These are phyloP conservation scores for Caenorhabditis auriculariae DNA, from an alignment of 2,888 invertebrate genomes.

Conservation along the genomic window DNA sequence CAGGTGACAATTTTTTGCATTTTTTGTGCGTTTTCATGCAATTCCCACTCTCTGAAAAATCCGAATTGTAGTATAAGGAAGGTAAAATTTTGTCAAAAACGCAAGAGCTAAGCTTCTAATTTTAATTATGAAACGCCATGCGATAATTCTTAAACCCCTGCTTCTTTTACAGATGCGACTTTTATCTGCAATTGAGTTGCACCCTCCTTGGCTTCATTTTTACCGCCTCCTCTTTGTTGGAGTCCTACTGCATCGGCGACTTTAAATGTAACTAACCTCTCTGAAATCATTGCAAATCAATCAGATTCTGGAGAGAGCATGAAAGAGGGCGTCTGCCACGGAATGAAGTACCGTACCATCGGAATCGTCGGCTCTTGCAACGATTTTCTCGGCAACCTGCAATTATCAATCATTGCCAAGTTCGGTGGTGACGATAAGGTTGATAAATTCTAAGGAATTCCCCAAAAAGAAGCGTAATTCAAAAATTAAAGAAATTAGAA, in stretches of 20 bases:
- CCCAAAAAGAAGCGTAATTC: too few species aligned
- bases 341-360: conserved; percentile 39
- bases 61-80: too few species aligned
- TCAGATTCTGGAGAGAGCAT: conserved; percentile 29
- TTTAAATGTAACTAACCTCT: conserved; percentile 15
- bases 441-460: background rate
- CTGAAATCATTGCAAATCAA: background rate
- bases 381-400: conserved; percentile 32
- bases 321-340: conserved; percentile 44
- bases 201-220: conserved; percentile 34
- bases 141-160: too few species aligned
- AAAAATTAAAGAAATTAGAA: too few species aligned
- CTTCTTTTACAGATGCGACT: conserved; percentile 44
- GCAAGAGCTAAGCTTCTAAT: too few species aligned
- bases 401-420: conserved; percentile 34
- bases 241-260: conserved; percentile 43
- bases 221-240: conserved; percentile 39
- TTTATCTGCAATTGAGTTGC: conserved; percentile 38
- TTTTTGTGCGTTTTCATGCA: background rate
- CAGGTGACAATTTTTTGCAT: conserved; percentile 18
- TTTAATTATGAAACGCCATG: too few species aligned
- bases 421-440: conserved; percentile 37
- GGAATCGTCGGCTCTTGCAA: conserved; percentile 31
- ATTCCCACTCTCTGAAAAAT: background rate
- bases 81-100: background rate